Percentiles rank a stretch among this genome's conserved stretches.
Evolutionary conservation across 2,113 vertebrate species (phyloP).

Genomic region (Plotosus lineatus): DNA sequence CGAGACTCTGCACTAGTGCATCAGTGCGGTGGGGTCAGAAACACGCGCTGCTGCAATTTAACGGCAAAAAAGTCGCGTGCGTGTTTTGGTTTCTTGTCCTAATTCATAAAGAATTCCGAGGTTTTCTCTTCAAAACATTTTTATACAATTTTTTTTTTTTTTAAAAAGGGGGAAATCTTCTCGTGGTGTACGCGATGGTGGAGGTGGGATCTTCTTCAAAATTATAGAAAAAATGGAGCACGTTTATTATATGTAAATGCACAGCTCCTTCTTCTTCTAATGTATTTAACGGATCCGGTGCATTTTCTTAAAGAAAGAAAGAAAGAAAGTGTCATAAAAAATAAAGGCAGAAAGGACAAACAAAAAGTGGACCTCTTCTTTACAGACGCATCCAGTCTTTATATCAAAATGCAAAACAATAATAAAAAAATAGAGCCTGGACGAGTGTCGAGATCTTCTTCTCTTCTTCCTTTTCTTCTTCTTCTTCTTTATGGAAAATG

Average conservation of each 20-base stretch:
- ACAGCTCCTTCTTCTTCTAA: neutral
- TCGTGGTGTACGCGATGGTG: neutral
- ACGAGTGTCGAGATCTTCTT: neutral
- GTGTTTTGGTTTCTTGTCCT: neutral
- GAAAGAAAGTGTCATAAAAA: too few species aligned
- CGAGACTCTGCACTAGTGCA: slow-evolving; percentile 52
- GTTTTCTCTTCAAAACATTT: neutral
- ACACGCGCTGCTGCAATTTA: neutral
- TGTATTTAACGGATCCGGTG: neutral
- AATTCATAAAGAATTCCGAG: neutral
- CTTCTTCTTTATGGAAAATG: neutral
- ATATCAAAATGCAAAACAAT: slow-evolving; percentile 55
- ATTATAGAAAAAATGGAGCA: neutral
- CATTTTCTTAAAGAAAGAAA: neutral
- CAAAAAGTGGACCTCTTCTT: neutral
- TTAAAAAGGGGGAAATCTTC: neutral
- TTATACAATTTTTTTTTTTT: neutral
- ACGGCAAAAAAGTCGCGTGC: neutral
- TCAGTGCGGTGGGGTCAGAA: slow-evolving; percentile 50
- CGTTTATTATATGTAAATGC: neutral
- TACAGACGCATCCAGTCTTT: neutral
- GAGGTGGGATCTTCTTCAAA: neutral
- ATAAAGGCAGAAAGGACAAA: neutral
- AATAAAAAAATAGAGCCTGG: slow-evolving; percentile 52
- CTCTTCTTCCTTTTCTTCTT: neutral